Evolutionary conservation across 1,140 invertebrate species (phyloP).

Genomic region (Calliopsis andreniformis): DNA sequence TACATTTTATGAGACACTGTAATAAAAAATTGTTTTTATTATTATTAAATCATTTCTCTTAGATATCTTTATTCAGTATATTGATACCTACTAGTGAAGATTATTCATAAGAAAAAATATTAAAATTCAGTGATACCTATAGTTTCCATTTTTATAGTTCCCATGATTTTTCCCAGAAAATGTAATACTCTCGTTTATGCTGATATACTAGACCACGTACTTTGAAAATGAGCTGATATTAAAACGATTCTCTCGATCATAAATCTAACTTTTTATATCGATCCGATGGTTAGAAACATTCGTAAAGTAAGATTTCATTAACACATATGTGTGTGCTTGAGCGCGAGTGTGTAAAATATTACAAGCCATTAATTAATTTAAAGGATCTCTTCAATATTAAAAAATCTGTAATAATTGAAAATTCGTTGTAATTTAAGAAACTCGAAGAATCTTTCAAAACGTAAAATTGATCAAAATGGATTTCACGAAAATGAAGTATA

Average conservation of each 20-base stretch:
- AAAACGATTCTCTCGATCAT: background rate
- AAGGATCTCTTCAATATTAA: background rate
- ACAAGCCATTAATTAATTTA: too few species aligned
- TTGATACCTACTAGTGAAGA: background rate
- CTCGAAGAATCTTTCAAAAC: background rate
- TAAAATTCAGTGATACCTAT: background rate
- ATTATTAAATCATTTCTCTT: background rate
- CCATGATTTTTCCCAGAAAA: background rate
- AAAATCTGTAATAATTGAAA: background rate
- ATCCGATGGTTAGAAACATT: background rate
- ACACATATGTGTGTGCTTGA: too few species aligned
- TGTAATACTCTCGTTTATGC: slow-evolving; percentile 17
- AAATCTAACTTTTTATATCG: slow-evolving; percentile 21
- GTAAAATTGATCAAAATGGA: too few species aligned
- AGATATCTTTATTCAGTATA: background rate
- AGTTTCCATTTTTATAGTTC: background rate
- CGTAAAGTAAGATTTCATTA: background rate
- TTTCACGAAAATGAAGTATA: background rate
- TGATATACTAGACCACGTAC: background rate
- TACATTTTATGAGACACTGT: background rate
- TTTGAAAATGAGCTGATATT: background rate
- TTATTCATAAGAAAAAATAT: background rate
- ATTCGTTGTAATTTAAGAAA: background rate
- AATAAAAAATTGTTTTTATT: background rate
- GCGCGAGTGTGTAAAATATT: too few species aligned